Conservation (phyloP, 2,797 vertebrate genomes). For the Pelodytes ibericus region DNA sequence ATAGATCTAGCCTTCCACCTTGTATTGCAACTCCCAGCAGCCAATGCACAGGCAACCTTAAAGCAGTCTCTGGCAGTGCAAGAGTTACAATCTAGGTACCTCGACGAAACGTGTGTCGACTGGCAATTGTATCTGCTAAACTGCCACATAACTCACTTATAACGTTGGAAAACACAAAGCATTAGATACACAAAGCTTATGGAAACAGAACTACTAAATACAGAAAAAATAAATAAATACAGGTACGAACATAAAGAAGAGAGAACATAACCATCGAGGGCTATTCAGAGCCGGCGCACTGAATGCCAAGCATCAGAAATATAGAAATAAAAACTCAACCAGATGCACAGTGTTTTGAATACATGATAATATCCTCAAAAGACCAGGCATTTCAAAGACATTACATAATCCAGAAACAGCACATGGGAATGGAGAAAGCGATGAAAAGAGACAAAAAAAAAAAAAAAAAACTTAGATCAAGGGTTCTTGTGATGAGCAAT, state of each 20-base stretch:
- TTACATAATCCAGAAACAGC: constrained; percentile 31
- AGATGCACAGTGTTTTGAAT: constrained; percentile 29
- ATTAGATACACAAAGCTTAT: background rate
- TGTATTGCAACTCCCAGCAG: no score
- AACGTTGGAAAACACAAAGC: background rate
- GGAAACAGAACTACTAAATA: no score
- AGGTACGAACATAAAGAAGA: background rate
- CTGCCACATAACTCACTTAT: no score
- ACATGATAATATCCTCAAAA: constrained; percentile 22
- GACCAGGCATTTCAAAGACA: constrained; percentile 36
- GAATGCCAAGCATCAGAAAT: background rate
- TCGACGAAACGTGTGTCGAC: no score
- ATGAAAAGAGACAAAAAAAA: constrained; percentile 29
- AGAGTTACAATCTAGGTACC: no score
- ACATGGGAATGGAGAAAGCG: background rate
- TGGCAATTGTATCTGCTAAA: no score
- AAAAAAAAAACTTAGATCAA: constrained; percentile 21
- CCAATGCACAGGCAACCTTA: no score
- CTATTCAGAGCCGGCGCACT: constrained; percentile 14
- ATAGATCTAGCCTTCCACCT: no score
- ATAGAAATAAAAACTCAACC: constrained; percentile 35
- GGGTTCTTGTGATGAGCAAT: background rate
- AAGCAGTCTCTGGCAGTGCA: no score
- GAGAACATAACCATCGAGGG: background rate
- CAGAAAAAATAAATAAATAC: no score